Base-by-base conservation (phyloP, 2,888 invertebrate genomes). In the Pachliopta kotzebuea region DNA sequence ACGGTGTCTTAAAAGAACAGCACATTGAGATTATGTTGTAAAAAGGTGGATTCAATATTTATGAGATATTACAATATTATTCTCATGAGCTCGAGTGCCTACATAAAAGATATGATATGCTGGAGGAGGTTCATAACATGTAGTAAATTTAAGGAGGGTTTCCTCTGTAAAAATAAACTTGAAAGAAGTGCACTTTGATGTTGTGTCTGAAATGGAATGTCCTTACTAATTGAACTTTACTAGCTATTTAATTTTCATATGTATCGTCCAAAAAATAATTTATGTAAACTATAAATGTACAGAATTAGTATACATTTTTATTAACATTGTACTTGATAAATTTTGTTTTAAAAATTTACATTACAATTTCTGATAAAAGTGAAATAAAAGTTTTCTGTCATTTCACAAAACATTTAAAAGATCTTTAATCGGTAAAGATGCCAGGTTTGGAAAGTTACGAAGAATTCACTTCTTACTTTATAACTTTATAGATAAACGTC, bases 341-440 rank as follows among this genome's bases (percentile, higher is more conserved):
- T 4, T 42, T 42, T 31, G 31, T 31, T n/a, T n/a, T n/a, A n/a
- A n/a, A n/a, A n/a, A n/a, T n/a, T n/a, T n/a, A n/a, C n/a, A n/a
- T n/a, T n/a, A n/a, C n/a, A n/a, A n/a, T n/a, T n/a, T 18, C 45
- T 2, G 6, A 45, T n/a, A 45, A 45, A n/a, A 6, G 4, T 14
- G 7, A 45, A n/a, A 18, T 18, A n/a, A 45, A 6, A 45, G 18
- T 45, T 45, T 45, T n/a, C 6, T 18, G n/a, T 1, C n/a, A 45
- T 45, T 45, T 45, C n/a, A 45, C 45, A 45, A 45, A 37, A n/a
- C n/a, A 45, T 45, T 45, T 45, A n/a, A 45, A n/a, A 45, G n/a
- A 45, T 45, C 45, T 45, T 45, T n/a, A 45, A 45, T 45, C 18
- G 18, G 45, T 6, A 45, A 45, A n/a, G 18, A 45, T 45, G 45